Evolutionary conservation across 1,140 invertebrate species (phyloP).

Genomic region (Camponotus pennsylvanicus): DNA sequence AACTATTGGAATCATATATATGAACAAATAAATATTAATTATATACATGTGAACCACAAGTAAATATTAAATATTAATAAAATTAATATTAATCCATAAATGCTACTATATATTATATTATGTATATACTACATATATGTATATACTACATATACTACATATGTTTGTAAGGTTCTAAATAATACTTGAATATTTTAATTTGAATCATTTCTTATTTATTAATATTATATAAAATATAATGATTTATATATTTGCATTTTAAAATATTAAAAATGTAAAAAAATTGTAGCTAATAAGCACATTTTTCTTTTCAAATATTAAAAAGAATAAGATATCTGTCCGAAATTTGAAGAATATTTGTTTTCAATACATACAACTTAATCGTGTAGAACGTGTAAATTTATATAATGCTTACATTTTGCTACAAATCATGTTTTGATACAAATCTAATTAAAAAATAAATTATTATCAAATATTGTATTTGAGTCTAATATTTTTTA

Average conservation of each 20-base stretch:
- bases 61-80: no score
- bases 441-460: constrained; percentile 2
- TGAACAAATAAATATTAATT: no score
- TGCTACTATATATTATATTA: no score
- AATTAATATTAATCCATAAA: no score
- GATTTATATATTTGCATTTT: not conserved
- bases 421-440: not conserved
- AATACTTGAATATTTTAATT: not conserved
- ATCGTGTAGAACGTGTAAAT: not conserved
- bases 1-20: no score
- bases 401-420: not conserved
- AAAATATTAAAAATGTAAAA: constrained; percentile 8
- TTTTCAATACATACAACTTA: not conserved
- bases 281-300: not conserved
- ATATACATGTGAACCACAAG: no score
- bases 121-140: no score
- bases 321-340: not conserved
- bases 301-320: not conserved
- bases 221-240: no score
- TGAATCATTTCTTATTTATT: not conserved
- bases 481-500: not conserved
- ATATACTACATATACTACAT: no score
- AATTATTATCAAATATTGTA: no score
- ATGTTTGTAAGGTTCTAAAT: no score
- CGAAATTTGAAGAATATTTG: not conserved